Percentiles rank a stretch among this genome's conserved stretches.
phyloP scores from a whole-genome alignment of 1,140 invertebrate genomes.

The Drusus annulatus region DNA sequence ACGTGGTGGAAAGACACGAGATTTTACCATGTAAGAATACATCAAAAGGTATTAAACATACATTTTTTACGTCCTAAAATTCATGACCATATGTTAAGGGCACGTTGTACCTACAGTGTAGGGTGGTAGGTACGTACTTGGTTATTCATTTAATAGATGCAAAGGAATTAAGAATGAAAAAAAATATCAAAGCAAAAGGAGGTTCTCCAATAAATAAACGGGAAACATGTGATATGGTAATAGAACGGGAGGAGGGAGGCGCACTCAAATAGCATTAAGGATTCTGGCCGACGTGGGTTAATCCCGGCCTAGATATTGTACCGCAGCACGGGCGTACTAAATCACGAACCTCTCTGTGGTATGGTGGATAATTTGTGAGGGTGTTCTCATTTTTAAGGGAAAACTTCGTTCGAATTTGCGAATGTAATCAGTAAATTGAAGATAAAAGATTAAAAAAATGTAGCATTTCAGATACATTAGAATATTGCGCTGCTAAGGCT shows the following conservation, averaged over 20 bases:
- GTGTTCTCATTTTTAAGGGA: slow-evolving; percentile 1
- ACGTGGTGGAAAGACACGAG: too few species aligned
- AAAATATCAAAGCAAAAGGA: background rate
- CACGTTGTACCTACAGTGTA: too few species aligned
- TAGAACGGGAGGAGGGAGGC: slow-evolving; percentile 36
- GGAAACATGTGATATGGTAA: slow-evolving; percentile 36
- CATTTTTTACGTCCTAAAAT: too few species aligned
- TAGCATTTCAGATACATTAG: too few species aligned
- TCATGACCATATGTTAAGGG: too few species aligned
- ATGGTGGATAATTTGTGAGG: background rate
- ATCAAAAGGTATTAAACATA: too few species aligned
- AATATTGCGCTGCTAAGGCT: too few species aligned
- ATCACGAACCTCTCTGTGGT: slow-evolving; percentile 33
- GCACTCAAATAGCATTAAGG: slow-evolving; percentile 54
- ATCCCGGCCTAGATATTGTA: slow-evolving; percentile 54
- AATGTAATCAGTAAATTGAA: too few species aligned
- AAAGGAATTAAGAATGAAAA: background rate
- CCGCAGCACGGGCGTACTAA: slow-evolving; percentile 51
- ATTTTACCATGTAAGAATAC: too few species aligned
- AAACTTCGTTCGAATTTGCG: background rate
- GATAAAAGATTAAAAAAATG: too few species aligned
- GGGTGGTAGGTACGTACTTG: too few species aligned
- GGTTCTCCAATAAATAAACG: background rate
- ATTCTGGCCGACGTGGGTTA: slow-evolving; percentile 54
- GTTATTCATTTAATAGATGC: too few species aligned